phyloP scores from a whole-genome alignment of 2,888 invertebrate species.

The Ferdinandea cuprea region DNA sequence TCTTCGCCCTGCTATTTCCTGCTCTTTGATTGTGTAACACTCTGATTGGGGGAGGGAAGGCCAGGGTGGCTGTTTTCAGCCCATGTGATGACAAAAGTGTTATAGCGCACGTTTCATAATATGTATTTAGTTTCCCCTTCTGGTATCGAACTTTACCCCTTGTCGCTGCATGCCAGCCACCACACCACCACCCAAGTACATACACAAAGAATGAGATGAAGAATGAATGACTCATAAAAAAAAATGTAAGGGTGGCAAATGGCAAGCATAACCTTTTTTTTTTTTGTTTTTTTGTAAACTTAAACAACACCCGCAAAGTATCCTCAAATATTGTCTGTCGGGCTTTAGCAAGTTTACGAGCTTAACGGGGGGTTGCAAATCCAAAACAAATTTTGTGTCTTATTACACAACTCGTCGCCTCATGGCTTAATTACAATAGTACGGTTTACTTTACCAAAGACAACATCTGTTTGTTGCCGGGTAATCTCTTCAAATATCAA shows the following conservation, averaged over 20 bases:
- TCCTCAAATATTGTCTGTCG: neutral
- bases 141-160: conserved; percentile 41
- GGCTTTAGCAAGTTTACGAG: conserved; percentile 38
- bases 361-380: conserved; percentile 6
- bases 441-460: conserved; percentile 39
- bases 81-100: conserved; percentile 68
- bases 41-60: conserved; percentile 16
- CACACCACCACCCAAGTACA: conserved; percentile 32
- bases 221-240: conserved; percentile 68
- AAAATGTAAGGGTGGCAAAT: conserved; percentile 2
- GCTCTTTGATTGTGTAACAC: conserved; percentile 57
- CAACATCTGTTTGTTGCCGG: conserved; percentile 52
- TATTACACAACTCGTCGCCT: conserved; percentile 23
- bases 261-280: neutral
- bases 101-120: conserved; percentile 71
- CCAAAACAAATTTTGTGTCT: neutral
- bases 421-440: conserved; percentile 63
- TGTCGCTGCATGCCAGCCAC: neutral
- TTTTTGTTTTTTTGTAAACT: too few species aligned
- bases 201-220: conserved; percentile 54
- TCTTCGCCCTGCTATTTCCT: conserved; percentile 9
- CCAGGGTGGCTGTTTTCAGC: conserved; percentile 22
- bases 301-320: conserved; percentile 12
- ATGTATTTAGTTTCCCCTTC: conserved; percentile 57
- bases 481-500: conserved; percentile 47